Base-by-base conservation (phyloP, 2,888 invertebrate genomes). In the Pediacus dermestoides region DNA sequence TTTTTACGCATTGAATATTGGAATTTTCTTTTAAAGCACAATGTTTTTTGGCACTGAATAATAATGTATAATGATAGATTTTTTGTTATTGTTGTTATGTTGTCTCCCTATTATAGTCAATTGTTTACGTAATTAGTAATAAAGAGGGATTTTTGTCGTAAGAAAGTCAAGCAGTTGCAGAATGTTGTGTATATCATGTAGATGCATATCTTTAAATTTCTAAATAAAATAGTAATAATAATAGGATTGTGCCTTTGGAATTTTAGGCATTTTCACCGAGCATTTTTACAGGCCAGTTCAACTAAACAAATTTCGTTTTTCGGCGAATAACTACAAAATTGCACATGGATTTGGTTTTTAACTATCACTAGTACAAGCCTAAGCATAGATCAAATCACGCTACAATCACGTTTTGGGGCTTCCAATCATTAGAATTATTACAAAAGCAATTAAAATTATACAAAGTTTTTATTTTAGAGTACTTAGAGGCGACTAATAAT, bases 381-480 rank as follows among this genome's bases (percentile, higher is more conserved):
- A 45, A 46, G 45, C 43, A 16, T 21, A 16, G 18, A 22, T 37
- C 36, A 28, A 34, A 27, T 44, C 48, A 53, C 53, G 57, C 57
- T 55, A 56, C 55, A 60, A 60, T 60, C 61, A 61, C 61, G 47
- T 57, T 60, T 58, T 53, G 63, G n/a, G 63, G 63, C 63, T 63
- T 63, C 63, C 63, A 23, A 23, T n/a, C n/a, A n/a, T n/a, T n/a
- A n/a, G n/a, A n/a, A n/a, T n/a, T n/a, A n/a, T n/a, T n/a, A n/a
- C n/a, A n/a, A n/a, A n/a, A n/a, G n/a, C n/a, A n/a, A n/a, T n/a
- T n/a, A n/a, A n/a, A n/a, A n/a, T n/a, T n/a, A n/a, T n/a, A n/a
- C n/a, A n/a, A n/a, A n/a, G n/a, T n/a, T n/a, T n/a, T n/a, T n/a
- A n/a, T n/a, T n/a, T n/a, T n/a, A n/a, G n/a, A n/a, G n/a, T n/a